Conservation (phyloP, 2,888 invertebrate species). For the Leptinotarsa peninsularis region DNA sequence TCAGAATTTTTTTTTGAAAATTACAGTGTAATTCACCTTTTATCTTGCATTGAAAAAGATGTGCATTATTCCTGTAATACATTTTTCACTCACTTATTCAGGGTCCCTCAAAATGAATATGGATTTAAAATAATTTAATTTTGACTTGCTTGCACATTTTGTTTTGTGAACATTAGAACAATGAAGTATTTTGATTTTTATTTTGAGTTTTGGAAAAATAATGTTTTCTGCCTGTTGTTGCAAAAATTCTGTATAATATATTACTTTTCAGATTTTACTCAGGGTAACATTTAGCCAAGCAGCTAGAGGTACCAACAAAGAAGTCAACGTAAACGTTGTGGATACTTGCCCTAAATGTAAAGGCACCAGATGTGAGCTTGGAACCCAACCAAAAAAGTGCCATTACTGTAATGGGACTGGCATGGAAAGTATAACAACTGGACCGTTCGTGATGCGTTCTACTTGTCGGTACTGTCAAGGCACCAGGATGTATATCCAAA, state of each 20-base stretch:
- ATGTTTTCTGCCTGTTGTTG: too few relatives aligned
- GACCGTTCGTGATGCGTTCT: conserved; percentile 96
- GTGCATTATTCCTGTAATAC: too few relatives aligned
- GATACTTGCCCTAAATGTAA: conserved; percentile 92
- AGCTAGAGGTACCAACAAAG: conserved; percentile 95
- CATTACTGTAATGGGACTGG: conserved; percentile 95
- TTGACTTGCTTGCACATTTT: too few relatives aligned
- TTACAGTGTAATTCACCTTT: too few relatives aligned
- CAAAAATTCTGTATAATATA: background rate
- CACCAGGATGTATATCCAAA: conserved; percentile 85
- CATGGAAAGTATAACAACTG: conserved; percentile 86
- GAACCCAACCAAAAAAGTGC: conserved; percentile 91
- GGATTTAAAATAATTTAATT: too few relatives aligned
- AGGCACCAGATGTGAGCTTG: conserved; percentile 88
- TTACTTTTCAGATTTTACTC: conserved; percentile 77
- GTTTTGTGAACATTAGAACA: too few relatives aligned
- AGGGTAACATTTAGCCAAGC: conserved; percentile 94
- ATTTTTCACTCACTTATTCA: too few relatives aligned
- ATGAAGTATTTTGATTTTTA: background rate
- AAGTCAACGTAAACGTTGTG: conserved; percentile 89
- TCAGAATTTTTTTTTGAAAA: too few relatives aligned
- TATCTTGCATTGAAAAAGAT: too few relatives aligned
- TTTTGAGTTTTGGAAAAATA: background rate
- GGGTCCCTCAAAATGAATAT: too few relatives aligned
- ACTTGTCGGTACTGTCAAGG: conserved; percentile 94